These are phyloP conservation scores for Aurelia aurita complex sp. Pacific DNA, from an alignment of 30 jellyfish, hydroid and myxozoan genomes.

Conservation along the genomic window DNA sequence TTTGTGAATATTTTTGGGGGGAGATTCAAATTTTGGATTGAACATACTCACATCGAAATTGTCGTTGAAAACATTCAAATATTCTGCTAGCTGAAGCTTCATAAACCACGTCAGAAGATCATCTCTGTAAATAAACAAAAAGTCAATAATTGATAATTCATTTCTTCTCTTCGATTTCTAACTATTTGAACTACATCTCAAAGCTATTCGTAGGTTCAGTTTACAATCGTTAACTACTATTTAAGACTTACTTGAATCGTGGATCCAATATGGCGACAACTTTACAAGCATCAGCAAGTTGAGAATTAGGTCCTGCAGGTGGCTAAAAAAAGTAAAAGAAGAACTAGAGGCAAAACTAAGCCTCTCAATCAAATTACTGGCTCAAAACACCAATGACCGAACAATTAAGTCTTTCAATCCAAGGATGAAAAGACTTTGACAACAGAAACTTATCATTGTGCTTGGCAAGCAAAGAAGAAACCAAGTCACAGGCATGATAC, in stretches of 20 bases:
- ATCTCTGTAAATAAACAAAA: slow-evolving; percentile 53
- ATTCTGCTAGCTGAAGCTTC: slow-evolving; percentile 92
- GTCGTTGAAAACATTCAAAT: slow-evolving; percentile 93
- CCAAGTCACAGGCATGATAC: too few species aligned
- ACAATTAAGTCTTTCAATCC: too few species aligned
- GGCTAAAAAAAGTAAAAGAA: slow-evolving; percentile 62
- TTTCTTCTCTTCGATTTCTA: too few species aligned
- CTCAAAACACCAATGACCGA: too few species aligned
- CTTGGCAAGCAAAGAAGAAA: too few species aligned
- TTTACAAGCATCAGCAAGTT: slow-evolving; percentile 95
- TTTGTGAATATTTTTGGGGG: background rate
- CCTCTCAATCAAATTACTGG: too few species aligned
- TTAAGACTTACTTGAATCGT: slow-evolving; percentile 67
- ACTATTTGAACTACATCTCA: too few species aligned
- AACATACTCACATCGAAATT: slow-evolving; percentile 84
- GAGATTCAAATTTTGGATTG: background rate
- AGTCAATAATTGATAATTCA: too few species aligned
- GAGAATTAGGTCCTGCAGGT: slow-evolving; percentile 88
- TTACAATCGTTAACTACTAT: too few species aligned
- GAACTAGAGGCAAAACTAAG: background rate
- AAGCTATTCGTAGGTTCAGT: too few species aligned
- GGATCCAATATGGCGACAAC: slow-evolving; percentile 89
- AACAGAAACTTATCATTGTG: too few species aligned
- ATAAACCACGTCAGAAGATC: slow-evolving; percentile 90
- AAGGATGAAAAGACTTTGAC: too few species aligned